Evolutionary conservation across 2,888 invertebrate genomes (phyloP).

Genomic region (Andrena hattorfiana): DNA sequence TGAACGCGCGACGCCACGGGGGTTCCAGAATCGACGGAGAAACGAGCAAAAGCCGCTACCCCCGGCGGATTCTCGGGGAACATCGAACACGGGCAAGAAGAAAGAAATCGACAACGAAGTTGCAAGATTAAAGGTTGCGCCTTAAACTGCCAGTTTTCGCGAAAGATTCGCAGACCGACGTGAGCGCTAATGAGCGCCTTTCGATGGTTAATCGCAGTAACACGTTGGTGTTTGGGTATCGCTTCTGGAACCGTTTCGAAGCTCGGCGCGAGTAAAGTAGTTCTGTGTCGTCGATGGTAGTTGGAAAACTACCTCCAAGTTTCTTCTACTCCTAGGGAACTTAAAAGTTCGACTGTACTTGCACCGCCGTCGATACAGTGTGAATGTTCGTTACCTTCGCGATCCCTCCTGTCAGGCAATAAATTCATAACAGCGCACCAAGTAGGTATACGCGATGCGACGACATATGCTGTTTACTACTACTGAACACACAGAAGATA

Average conservation of each 20-base stretch:
- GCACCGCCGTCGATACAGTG: too few relatives aligned
- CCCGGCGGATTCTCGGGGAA: slow-evolving; percentile 3
- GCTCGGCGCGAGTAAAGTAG: neutral
- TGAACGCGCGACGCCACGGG: slow-evolving; percentile 29
- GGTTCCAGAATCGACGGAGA: slow-evolving; percentile 33
- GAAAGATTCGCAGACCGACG: slow-evolving; percentile 42
- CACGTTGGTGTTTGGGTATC: slow-evolving; percentile 12
- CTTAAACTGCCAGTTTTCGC: slow-evolving; percentile 59
- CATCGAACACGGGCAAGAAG: slow-evolving; percentile 29
- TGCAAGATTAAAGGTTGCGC: slow-evolving; percentile 68
- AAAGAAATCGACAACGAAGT: slow-evolving; percentile 60
- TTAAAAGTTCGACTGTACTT: too few relatives aligned
- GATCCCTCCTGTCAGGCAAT: too few relatives aligned
- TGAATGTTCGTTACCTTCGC: too few relatives aligned
- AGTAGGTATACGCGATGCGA: too few relatives aligned
- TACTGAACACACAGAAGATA: too few relatives aligned
- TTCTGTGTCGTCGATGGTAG: neutral
- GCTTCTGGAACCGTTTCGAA: slow-evolving; percentile 12
- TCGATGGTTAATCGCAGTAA: slow-evolving; percentile 50
- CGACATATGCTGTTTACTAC: too few relatives aligned
- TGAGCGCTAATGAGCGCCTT: slow-evolving; percentile 58
- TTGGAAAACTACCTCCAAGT: neutral
- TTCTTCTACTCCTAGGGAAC: neutral
- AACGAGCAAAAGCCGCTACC: slow-evolving; percentile 17
- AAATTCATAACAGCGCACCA: too few relatives aligned